A percentile compares a stretch with the other conserved stretches of the same genome.
These are phyloP conservation scores for Drosophila setifemur DNA, from an alignment of 1,140 invertebrate genomes.

Conservation along the genomic window DNA sequence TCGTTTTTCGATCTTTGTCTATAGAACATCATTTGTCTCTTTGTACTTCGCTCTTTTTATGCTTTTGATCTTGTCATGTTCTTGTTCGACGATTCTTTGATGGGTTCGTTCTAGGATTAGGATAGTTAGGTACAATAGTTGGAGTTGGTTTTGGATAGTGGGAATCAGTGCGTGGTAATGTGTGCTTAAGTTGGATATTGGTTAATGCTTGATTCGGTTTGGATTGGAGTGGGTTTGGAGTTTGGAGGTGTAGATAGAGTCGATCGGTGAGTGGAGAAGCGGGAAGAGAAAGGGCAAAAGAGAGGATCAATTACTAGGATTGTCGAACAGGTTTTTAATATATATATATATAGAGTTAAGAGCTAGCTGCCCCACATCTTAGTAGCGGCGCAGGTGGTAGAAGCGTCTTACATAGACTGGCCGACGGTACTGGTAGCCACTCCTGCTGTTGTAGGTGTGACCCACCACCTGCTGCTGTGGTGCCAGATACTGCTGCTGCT, in stretches of 20 bases:
- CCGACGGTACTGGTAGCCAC: conserved; percentile 74
- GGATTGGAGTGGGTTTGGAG: conserved; percentile 8
- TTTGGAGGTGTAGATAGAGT: conserved; percentile 32
- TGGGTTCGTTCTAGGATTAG: conserved; percentile 38
- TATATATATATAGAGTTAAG: conserved; percentile 58
- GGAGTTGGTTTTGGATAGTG: conserved; percentile 31
- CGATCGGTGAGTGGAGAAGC: conserved; percentile 21
- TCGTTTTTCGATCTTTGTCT: conserved; percentile 46
- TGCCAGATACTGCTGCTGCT: conserved; percentile 20
- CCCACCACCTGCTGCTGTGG: conserved; percentile 55
- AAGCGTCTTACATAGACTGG: conserved; percentile 80
- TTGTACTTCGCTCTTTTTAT: conserved; percentile 74
- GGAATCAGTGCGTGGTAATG: conserved; percentile 42
- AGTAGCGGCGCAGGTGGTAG: conserved; percentile 75
- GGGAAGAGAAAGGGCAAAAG: conserved; percentile 58
- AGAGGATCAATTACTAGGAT: conserved; percentile 33
- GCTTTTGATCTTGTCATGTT: conserved; percentile 47
- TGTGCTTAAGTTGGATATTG: conserved; percentile 37
- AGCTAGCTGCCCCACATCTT: conserved; percentile 54
- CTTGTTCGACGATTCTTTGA: conserved; percentile 43
- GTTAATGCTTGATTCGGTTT: conserved; percentile 62
- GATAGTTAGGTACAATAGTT: conserved; percentile 58
- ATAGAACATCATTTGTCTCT: conserved; percentile 77
- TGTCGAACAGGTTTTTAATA: conserved; percentile 57
- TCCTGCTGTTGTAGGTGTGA: conserved; percentile 62